A percentile compares a stretch with the other conserved stretches of the same genome.
phyloP scores from a whole-genome alignment of 2,888 invertebrate genomes.

The Oscheius onirici region DNA sequence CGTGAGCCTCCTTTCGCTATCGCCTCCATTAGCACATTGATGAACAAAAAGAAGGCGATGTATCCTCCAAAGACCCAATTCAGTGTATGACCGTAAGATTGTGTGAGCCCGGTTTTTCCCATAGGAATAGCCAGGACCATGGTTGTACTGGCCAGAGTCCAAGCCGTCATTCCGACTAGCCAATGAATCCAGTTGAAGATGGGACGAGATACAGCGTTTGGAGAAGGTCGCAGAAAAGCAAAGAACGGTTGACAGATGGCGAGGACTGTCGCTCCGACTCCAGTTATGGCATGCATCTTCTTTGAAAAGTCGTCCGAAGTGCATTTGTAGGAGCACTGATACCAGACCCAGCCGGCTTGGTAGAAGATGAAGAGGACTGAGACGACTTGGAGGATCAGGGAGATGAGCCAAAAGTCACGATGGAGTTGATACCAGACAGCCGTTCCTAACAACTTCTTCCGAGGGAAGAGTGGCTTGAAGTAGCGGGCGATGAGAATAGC shows the following conservation, averaged over 20 bases:
- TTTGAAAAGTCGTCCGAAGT: slow-evolving; percentile 49
- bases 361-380: slow-evolving; percentile 57
- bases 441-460: slow-evolving; percentile 54
- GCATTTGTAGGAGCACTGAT: slow-evolving; percentile 59
- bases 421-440: slow-evolving; percentile 64
- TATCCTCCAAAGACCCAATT: slow-evolving; percentile 60
- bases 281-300: slow-evolving; percentile 49
- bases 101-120: slow-evolving; percentile 57
- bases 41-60: slow-evolving; percentile 51
- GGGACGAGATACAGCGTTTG: slow-evolving; percentile 46
- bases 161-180: slow-evolving; percentile 57
- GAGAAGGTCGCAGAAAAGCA: slow-evolving; percentile 53
- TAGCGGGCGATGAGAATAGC: slow-evolving; percentile 59
- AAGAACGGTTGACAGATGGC: slow-evolving; percentile 51
- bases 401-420: slow-evolving; percentile 52
- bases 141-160: slow-evolving; percentile 56
- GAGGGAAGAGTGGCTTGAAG: slow-evolving; percentile 59
- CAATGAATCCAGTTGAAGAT: slow-evolving; percentile 61
- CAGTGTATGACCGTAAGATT: slow-evolving; percentile 51
- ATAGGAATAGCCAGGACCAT: slow-evolving; percentile 54
- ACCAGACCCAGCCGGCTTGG: slow-evolving; percentile 62
- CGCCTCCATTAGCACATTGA: slow-evolving; percentile 50
- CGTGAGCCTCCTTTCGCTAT: slow-evolving; percentile 19
- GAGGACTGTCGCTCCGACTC: slow-evolving; percentile 48
- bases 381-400: slow-evolving; percentile 51